Percentiles rank a stretch among this genome's conserved stretches.
Conservation (phyloP, 2,113 vertebrate genomes). For the Herpailurus yagouaroundi region DNA sequence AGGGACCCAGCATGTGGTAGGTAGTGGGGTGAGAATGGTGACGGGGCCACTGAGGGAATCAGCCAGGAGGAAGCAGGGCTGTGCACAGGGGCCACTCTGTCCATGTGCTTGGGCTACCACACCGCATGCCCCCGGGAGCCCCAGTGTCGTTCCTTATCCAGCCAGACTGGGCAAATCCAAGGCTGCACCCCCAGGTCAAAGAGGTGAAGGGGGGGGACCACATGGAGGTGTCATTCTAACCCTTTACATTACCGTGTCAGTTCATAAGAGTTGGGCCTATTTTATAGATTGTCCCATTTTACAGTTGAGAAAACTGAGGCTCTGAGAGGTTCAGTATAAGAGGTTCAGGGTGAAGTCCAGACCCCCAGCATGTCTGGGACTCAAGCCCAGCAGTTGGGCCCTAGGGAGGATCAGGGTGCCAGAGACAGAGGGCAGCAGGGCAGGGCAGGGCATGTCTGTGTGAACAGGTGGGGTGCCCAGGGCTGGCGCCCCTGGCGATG, state of each 20-base stretch:
- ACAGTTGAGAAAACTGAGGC: background rate
- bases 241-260: background rate
- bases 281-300: background rate
- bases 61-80: background rate
- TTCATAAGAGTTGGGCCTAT: background rate
- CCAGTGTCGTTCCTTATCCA: background rate
- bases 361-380: background rate
- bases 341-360: too few species aligned
- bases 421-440: background rate
- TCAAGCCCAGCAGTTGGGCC: background rate
- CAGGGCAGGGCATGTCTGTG: background rate
- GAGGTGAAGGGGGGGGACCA: background rate
- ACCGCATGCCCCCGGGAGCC: background rate
- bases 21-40: background rate
- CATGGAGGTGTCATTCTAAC: fast-evolving
- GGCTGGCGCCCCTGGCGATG: fast-evolving
- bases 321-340: background rate
- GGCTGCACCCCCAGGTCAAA: background rate
- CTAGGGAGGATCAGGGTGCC: background rate
- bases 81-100: background rate
- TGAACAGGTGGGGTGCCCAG: background rate
- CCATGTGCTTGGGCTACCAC: background rate
- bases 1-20: background rate
- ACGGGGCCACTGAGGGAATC: background rate
- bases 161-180: background rate